Base-by-base conservation (phyloP, 2,113 vertebrate genomes). In the Dendropsophus ebraccatus region DNA sequence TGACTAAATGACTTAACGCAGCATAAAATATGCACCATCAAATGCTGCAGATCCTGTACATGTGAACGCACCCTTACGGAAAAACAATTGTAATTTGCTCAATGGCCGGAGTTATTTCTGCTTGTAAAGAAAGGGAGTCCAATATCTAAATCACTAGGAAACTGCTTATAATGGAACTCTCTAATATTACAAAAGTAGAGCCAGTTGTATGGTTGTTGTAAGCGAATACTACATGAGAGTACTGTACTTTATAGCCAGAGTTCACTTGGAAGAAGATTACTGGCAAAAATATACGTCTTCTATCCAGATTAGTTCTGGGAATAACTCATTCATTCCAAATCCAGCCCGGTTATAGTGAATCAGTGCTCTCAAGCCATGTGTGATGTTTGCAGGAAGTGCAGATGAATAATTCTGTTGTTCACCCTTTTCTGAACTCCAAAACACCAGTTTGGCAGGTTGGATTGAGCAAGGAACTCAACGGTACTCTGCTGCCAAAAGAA, bases 371-470 rank as follows among this genome's bases (percentile, higher is more conserved):
- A 87, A 86, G 2, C 30, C 82, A 30, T 45, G 50, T 56, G 14
- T n/a, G 81, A 84, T 75, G 50, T 50, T 85, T 85, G 83, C 83
- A 86, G 83, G 87, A 90, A 72, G 75, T 47, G 19, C 69, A 2
- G 74, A 90, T 90, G 86, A 92, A 87, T 84, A 86, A 75, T 32
- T 85, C 70, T 89, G 89, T 91, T 92, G 89, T 91, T 91, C 76
- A 84, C 54, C 73, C n/a, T 84, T 49, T 85, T 89, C 73, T 88
- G 87, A 90, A 86, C 78, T 88, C 87, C 83, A 88, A 67, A 90
- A 87, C 62, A 87, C 4, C 5, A 11, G 88, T 62, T 62, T 89
- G 77, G 87, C 87, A 87, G 85, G 85, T 88, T 91, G 50, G 84
- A 87, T 86, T 45, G 87, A 60, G 45, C 75, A 82, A 83, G 47